These are phyloP conservation scores for Heliothis peltigera DNA, from an alignment of 2,888 invertebrate genomes.

Conservation along the genomic window DNA sequence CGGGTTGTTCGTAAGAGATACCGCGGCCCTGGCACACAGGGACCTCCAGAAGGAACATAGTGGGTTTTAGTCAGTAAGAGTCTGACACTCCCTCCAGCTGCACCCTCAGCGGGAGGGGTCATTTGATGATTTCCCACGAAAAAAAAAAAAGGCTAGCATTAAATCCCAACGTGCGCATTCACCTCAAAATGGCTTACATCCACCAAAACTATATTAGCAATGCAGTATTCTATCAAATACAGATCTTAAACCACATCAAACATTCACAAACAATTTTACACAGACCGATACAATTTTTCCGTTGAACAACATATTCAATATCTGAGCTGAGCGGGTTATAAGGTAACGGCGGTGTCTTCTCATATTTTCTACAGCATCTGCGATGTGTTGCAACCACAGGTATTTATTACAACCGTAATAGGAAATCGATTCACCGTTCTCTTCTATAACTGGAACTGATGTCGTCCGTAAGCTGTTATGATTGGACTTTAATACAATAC, in stretches of 20 bases:
- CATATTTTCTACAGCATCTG: conserved; percentile 43
- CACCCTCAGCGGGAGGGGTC: too few species aligned
- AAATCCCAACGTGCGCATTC: too few species aligned
- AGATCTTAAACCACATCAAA: conserved; percentile 26
- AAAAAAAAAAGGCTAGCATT: too few species aligned
- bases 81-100: too few species aligned
- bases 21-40: too few species aligned
- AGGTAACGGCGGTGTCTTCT: conserved; percentile 5
- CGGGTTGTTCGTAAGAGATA: too few species aligned
- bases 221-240: conserved; percentile 24
- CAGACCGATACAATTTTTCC: conserved; percentile 39
- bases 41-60: too few species aligned
- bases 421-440: conserved; percentile 34
- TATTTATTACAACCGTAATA: conserved; percentile 32
- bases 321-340: conserved; percentile 20
- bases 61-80: too few species aligned
- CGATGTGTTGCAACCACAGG: conserved; percentile 38
- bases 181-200: neutral
- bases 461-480: conserved; percentile 16
- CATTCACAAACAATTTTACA: conserved; percentile 41
- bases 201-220: conserved; percentile 16
- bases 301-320: conserved; percentile 47
- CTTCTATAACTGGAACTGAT: conserved; percentile 20
- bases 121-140: too few species aligned
- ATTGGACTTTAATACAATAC: conserved; percentile 6